These are phyloP conservation scores for Tinea pellionella DNA, from an alignment of 2,888 invertebrate genomes.

Conservation along the genomic window DNA sequence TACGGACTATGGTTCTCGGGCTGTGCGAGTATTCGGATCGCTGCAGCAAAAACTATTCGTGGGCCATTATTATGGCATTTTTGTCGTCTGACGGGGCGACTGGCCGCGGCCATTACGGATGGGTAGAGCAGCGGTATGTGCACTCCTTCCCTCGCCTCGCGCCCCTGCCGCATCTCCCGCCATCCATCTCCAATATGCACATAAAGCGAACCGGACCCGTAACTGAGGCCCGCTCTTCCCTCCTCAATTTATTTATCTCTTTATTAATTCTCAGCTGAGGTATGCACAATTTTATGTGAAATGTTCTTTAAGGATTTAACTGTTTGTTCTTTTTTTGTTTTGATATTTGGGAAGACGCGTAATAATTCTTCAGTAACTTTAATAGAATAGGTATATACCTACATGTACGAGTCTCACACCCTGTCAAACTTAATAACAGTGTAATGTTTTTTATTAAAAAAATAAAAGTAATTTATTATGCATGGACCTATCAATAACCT, in stretches of 20 bases:
- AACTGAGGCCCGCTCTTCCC: conserved; percentile 65
- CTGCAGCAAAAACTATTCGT: conserved; percentile 67
- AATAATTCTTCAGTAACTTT: too few species aligned
- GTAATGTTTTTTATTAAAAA: too few species aligned
- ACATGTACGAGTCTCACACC: too few species aligned
- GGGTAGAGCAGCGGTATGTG: conserved; percentile 29
- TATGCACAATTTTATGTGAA: conserved; percentile 42
- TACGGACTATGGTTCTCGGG: conserved; percentile 24
- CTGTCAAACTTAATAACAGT: too few species aligned
- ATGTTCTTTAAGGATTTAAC: conserved; percentile 19
- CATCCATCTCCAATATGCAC: conserved; percentile 69
- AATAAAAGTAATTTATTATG: neutral
- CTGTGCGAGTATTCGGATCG: conserved; percentile 60
- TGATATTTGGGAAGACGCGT: too few species aligned
- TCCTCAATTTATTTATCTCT: conserved; percentile 69
- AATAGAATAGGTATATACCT: too few species aligned
- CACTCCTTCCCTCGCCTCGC: conserved; percentile 24
- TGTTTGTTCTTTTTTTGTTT: too few species aligned
- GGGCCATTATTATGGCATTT: conserved; percentile 70
- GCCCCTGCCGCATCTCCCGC: conserved; percentile 30
- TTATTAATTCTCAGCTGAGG: conserved; percentile 63
- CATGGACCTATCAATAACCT: neutral
- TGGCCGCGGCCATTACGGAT: conserved; percentile 60
- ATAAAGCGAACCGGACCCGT: conserved; percentile 64
- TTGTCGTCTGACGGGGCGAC: conserved; percentile 68